Evolutionary conservation across 2,113 vertebrate genomes (phyloP).

Genomic region (Dasyprocta punctata): DNA sequence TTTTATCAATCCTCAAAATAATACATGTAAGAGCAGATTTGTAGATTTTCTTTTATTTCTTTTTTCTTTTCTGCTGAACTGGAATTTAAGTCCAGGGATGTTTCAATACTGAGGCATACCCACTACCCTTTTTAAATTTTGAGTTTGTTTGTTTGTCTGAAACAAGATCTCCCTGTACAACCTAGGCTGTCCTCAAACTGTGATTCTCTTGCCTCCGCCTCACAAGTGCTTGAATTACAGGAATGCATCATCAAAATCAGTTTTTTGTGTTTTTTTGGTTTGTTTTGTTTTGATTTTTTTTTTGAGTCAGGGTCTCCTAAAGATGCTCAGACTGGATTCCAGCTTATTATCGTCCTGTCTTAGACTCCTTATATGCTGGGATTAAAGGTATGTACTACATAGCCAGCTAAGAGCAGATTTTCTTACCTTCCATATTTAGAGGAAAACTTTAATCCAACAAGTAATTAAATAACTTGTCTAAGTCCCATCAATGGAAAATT

Average conservation of each 20-base stretch:
- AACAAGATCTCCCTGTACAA: background rate
- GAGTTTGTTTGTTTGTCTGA: background rate
- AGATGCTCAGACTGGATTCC: background rate
- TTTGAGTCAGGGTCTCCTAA: background rate
- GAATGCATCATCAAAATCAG: background rate
- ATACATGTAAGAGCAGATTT: background rate
- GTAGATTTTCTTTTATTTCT: background rate
- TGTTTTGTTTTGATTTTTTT: background rate
- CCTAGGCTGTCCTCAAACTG: background rate
- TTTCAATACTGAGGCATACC: background rate
- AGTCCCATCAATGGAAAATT: background rate
- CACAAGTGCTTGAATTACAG: background rate
- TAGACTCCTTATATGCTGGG: background rate
- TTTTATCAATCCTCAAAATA: background rate
- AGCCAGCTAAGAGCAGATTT: background rate
- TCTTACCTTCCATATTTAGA: background rate
- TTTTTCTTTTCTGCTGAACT: background rate
- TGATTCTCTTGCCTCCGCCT: background rate
- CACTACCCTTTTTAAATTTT: background rate
- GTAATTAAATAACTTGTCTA: background rate
- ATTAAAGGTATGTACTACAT: background rate
- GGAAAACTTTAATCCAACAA: background rate
- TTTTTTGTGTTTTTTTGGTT: background rate
- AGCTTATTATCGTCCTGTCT: background rate
- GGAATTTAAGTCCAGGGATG: background rate